Percentiles rank a stretch among this genome's conserved stretches.
Evolutionary conservation across 2,797 vertebrate genomes (phyloP).

Genomic region (Anniella stebbinsi): DNA sequence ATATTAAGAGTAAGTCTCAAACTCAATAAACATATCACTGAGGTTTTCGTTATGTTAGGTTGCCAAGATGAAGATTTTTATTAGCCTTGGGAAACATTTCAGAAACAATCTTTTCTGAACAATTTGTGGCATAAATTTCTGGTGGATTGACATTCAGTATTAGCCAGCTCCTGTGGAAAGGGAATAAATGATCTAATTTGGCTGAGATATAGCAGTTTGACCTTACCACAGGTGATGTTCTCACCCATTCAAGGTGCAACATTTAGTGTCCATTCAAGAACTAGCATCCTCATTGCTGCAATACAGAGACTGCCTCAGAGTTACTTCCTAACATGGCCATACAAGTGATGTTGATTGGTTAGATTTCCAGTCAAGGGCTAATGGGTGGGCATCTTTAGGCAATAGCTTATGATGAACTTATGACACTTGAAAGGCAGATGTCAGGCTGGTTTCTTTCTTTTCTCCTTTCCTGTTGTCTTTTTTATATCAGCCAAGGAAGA

Average conservation of each 20-base stretch:
- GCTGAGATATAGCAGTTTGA: neutral
- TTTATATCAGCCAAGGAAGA: neutral
- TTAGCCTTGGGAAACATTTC: constrained; percentile 19
- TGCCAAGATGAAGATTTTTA: constrained; percentile 29
- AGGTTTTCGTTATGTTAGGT: neutral
- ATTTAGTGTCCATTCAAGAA: neutral
- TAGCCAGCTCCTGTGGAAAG: too few relatives aligned
- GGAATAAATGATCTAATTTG: neutral
- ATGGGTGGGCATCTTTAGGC: neutral
- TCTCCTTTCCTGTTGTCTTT: neutral
- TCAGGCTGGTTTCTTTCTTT: neutral
- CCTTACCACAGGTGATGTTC: neutral
- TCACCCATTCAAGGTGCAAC: neutral
- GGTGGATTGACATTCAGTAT: neutral
- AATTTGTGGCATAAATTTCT: neutral
- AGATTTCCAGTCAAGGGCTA: neutral
- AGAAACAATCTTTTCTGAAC: neutral
- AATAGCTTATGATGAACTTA: neutral
- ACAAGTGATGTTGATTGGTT: neutral
- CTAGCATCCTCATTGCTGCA: neutral
- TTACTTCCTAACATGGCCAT: neutral
- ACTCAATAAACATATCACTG: neutral
- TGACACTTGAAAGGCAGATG: neutral
- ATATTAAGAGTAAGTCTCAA: neutral
- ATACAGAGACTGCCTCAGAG: neutral